These are phyloP conservation scores for Sipha flava DNA, from an alignment of 1,140 invertebrate species.

Conservation along the genomic window DNA sequence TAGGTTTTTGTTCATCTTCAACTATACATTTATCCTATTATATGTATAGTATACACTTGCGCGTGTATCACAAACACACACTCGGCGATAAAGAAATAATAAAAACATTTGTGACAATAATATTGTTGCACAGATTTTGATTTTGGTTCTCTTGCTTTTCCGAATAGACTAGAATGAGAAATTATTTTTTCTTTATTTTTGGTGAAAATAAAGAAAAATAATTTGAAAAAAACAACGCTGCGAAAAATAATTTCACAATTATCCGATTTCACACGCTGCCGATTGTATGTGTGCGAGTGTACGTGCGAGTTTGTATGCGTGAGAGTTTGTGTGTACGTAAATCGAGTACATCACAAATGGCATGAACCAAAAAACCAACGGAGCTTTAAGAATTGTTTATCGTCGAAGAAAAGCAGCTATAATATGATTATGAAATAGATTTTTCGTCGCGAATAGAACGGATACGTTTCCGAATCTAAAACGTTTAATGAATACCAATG, in stretches of 20 bases:
- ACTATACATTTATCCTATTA: too few species aligned
- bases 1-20: not conserved
- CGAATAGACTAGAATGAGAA: too few species aligned
- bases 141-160: too few species aligned
- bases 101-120: too few species aligned
- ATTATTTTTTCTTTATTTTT: not conserved
- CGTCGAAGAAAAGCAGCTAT: not conserved
- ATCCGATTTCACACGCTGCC: conserved; percentile 2
- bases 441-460: not conserved
- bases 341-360: not conserved
- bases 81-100: too few species aligned
- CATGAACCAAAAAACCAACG: not conserved
- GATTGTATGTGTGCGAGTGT: too few species aligned
- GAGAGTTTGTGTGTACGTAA: not conserved
- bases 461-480: not conserved
- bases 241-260: not conserved
- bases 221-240: not conserved
- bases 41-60: too few species aligned
- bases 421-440: not conserved
- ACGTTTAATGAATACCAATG: not conserved
- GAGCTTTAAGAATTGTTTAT: not conserved
- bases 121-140: too few species aligned
- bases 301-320: too few species aligned
- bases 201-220: not conserved
- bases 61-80: too few species aligned